These are phyloP conservation scores for Chironomus tentans DNA, from an alignment of 2,888 invertebrate genomes.

Conservation along the genomic window DNA sequence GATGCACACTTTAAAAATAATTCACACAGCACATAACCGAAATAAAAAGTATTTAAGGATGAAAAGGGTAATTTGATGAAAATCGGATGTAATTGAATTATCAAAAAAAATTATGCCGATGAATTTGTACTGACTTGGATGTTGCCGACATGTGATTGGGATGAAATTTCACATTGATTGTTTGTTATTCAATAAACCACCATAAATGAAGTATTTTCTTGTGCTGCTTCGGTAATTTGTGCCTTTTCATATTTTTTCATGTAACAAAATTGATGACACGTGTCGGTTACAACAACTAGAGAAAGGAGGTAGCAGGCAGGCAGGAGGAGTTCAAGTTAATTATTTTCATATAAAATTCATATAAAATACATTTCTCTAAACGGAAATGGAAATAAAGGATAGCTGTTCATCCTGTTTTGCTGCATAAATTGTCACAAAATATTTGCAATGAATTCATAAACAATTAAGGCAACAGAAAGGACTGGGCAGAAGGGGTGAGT, in stretches of 20 bases:
- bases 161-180: background rate
- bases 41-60: no score
- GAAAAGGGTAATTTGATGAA: background rate
- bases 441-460: no score
- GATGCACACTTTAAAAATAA: no score
- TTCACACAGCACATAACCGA: no score
- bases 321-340: background rate
- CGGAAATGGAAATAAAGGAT: background rate
- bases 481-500: background rate
- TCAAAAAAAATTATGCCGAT: slow-evolving; percentile 8
- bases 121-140: background rate
- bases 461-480: no score
- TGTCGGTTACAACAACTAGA: background rate
- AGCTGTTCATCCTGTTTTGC: background rate
- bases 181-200: slow-evolving; percentile 23
- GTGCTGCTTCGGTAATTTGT: background rate
- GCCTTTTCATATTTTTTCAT: background rate
- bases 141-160: background rate
- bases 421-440: background rate
- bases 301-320: background rate
- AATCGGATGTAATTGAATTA: slow-evolving; percentile 24
- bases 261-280: slow-evolving; percentile 4
- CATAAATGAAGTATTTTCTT: background rate
- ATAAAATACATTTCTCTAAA: background rate
- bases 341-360: background rate